A percentile compares a stretch with the other conserved stretches of the same genome.
Evolutionary conservation across 2,888 invertebrate species (phyloP).

Genomic region (Aquatica leii): DNA sequence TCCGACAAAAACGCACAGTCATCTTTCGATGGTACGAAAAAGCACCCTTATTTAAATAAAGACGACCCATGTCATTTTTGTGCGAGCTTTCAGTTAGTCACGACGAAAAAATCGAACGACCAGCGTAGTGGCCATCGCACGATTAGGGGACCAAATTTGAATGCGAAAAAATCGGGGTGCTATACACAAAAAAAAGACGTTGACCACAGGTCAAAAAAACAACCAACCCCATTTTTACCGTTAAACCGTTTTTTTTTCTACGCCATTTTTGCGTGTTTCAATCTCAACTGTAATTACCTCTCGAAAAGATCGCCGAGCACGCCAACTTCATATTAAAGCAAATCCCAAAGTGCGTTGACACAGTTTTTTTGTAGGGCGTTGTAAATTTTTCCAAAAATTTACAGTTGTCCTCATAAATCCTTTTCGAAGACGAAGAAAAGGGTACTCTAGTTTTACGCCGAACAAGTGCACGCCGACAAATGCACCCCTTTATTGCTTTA

Average conservation of each 20-base stretch:
- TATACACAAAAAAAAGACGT: conserved; percentile 4
- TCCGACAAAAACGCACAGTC: conserved; percentile 4
- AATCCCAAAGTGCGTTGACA: neutral
- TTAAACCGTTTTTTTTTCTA: conserved; percentile 34
- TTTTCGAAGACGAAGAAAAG: too few relatives aligned
- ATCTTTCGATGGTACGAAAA: conserved; percentile 24
- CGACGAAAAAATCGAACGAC: conserved; percentile 14
- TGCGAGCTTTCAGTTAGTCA: conserved; percentile 17
- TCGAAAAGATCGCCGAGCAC: neutral
- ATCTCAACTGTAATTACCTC: too few relatives aligned
- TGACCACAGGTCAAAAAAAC: conserved; percentile 33
- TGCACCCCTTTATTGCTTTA: too few relatives aligned
- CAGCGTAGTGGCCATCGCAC: neutral
- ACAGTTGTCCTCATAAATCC: too few relatives aligned
- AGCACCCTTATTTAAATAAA: conserved; percentile 27
- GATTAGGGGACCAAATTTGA: conserved; percentile 26
- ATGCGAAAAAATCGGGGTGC: conserved; percentile 34
- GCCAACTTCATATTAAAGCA: conserved; percentile 5
- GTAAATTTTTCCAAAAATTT: too few relatives aligned
- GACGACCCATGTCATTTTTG: conserved; percentile 25
- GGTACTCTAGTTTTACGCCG: too few relatives aligned
- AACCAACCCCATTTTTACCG: conserved; percentile 23
- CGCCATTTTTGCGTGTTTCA: too few relatives aligned
- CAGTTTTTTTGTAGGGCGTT: conserved; percentile 3
- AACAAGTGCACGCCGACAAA: too few relatives aligned